phyloP scores from a whole-genome alignment of 2,797 vertebrate species.

The Alosa sapidissima region DNA sequence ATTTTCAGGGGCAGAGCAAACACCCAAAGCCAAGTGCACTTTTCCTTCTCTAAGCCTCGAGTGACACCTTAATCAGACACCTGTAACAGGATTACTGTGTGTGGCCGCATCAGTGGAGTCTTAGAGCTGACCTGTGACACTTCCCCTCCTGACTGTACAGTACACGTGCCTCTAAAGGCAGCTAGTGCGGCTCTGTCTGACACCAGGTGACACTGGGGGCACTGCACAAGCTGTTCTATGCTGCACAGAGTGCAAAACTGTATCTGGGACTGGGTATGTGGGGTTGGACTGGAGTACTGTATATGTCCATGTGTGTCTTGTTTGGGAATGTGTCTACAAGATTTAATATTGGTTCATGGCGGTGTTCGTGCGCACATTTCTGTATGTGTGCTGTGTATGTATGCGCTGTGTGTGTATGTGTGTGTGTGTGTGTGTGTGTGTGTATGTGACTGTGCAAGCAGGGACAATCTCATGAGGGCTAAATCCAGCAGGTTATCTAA shows the following conservation, averaged over 20 bases:
- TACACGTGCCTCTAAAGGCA: not conserved
- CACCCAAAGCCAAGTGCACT: not conserved
- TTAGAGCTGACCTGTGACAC: not conserved
- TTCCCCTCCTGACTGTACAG: not conserved
- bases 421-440: not conserved
- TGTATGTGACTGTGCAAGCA: not conserved
- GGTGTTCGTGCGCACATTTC: no score
- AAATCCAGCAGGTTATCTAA: conserved; percentile 8
- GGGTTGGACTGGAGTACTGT: no score
- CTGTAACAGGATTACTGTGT: not conserved
- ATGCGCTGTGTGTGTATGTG: not conserved
- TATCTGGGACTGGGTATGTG: no score
- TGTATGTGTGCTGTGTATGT: not conserved
- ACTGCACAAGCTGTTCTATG: no score
- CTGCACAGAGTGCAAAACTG: no score
- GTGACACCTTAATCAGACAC: not conserved
- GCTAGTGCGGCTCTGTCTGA: not conserved
- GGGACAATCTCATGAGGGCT: not conserved
- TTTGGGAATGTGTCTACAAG: no score
- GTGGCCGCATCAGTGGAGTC: no score
- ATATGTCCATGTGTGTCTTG: no score
- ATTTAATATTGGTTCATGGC: no score
- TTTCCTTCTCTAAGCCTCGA: not conserved
- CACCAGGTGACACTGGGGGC: not conserved
- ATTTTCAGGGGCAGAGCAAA: not conserved